Base-by-base conservation (phyloP, 2,888 invertebrate genomes). In the Drosophila tanythrix region DNA sequence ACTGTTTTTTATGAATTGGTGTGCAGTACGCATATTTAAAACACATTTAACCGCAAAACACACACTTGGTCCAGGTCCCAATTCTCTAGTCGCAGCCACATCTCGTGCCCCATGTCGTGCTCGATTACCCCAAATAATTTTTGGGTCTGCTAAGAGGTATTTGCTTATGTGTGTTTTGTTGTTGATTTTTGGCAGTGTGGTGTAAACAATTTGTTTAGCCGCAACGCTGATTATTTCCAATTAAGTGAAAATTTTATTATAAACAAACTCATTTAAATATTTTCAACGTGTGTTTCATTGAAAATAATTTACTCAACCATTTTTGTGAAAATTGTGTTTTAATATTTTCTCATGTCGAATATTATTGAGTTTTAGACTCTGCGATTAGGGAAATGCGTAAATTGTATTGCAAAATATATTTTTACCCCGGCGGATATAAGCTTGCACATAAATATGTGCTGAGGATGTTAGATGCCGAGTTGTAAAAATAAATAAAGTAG, bases 191-290 rank as follows among this genome's bases (percentile, higher is more conserved):
- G 65, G 60, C 69, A 29, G 43, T 70, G 66, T 57, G 67, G 48
- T 74, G 81, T 80, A 76, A 82, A 72, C 79, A 83, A 76, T 74
- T 82, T 80, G 81, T 82, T 79, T 82, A 76, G 65, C 73, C 68
- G 67, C 74, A 83, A 81, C 76, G 76, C 79, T 88, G 87, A 90
- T 87, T 88, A 86, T 90, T 84, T 90, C 84, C 89, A 90, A 90
- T 90, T 89, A 87, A 90, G 89, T 89, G 90, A 87, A 87, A 90
- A 90, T 87, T 87, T 90, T 90, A 87, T 90, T 87, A 89, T 87
- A 87, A 90, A 90, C 90, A 87, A 86, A 80, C 81, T 74, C 66
- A 85, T 85, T 89, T 85, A 86, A 90, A 90, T 86, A 85, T 88
- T 90, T 83, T 77, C 75, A 70, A 65, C 83, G 65, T 80, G 76